Percentiles rank a stretch among this genome's conserved stretches.
Evolutionary conservation across 2,888 invertebrate genomes (phyloP).

Genomic region (Dasysyrphus tricinctus): DNA sequence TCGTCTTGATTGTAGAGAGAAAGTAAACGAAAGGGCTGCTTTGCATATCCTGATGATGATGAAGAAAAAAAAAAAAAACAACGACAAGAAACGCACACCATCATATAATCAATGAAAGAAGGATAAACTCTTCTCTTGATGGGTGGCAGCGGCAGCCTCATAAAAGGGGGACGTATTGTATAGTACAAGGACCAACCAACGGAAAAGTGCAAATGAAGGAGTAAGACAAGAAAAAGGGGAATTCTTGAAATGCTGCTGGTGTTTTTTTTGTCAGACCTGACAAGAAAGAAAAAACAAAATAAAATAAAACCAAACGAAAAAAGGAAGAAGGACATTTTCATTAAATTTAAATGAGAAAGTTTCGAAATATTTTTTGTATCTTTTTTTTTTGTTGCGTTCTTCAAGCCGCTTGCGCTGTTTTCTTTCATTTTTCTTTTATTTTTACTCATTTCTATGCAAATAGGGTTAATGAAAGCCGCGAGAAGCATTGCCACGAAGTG

Average conservation of each 20-base stretch:
- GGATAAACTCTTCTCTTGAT: constrained; percentile 60
- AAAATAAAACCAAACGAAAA: constrained; percentile 55
- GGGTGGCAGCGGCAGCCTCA: constrained; percentile 17
- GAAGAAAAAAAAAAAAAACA: constrained; percentile 26
- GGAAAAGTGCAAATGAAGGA: constrained; percentile 74
- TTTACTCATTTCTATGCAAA: constrained; percentile 71
- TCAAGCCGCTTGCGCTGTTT: constrained; percentile 72
- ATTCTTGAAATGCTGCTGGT: constrained; percentile 71
- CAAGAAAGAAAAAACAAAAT: constrained; percentile 35
- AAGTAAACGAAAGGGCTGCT: constrained; percentile 76
- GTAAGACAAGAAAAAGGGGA: constrained; percentile 73
- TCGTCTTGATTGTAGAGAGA: constrained; percentile 72
- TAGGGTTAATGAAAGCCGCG: constrained; percentile 66
- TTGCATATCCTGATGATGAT: constrained; percentile 75
- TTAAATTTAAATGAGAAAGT: constrained; percentile 76
- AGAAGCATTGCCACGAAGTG: constrained; percentile 7
- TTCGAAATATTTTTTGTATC: constrained; percentile 59
- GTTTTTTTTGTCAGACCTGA: constrained; percentile 53
- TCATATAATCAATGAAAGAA: constrained; percentile 73
- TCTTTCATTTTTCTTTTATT: constrained; percentile 38
- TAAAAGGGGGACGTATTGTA: constrained; percentile 20
- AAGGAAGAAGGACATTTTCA: constrained; percentile 75
- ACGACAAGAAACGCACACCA: constrained; percentile 66
- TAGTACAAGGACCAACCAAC: constrained; percentile 21
- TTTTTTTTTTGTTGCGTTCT: constrained; percentile 42